Evolutionary conservation across 2,113 vertebrate species (phyloP).

Genomic region (Pimephales promelas): DNA sequence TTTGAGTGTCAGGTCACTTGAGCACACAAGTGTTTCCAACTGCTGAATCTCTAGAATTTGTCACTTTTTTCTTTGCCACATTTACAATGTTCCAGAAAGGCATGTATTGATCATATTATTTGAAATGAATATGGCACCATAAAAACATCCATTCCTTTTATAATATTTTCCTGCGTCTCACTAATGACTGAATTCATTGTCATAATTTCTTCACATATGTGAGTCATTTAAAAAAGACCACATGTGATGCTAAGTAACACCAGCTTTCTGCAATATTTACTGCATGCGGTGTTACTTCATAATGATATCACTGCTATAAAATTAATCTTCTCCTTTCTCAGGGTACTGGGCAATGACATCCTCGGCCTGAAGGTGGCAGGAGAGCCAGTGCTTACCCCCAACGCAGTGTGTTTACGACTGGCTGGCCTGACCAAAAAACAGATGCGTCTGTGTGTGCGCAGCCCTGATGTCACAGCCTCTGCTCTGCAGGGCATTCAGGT

Average conservation of each 20-base stretch:
- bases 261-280: slow-evolving; percentile 29
- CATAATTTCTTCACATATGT: slow-evolving; percentile 29
- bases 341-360: slow-evolving; percentile 87
- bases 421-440: slow-evolving; percentile 87
- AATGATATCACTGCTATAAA: slow-evolving; percentile 36
- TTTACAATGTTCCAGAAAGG: neutral
- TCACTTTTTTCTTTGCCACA: neutral
- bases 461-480: slow-evolving; percentile 88
- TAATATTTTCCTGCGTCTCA: slow-evolving; percentile 19
- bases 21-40: slow-evolving; percentile 4
- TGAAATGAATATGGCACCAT: slow-evolving; percentile 1
- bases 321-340: slow-evolving; percentile 57
- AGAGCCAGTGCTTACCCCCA: slow-evolving; percentile 86
- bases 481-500: slow-evolving; percentile 92
- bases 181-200: slow-evolving; percentile 29
- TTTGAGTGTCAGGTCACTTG: slow-evolving; percentile 29
- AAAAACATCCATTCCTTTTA: slow-evolving; percentile 7
- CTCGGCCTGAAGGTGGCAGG: slow-evolving; percentile 87
- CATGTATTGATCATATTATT: neutral
- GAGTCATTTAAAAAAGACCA: slow-evolving; percentile 28
- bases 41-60: neutral
- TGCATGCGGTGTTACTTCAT: slow-evolving; percentile 20
- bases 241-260: slow-evolving; percentile 25
- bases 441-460: slow-evolving; percentile 85
- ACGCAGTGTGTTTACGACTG: slow-evolving; percentile 85